Conservation (phyloP, 2,113 vertebrate species). For the Sardina pilchardus region DNA sequence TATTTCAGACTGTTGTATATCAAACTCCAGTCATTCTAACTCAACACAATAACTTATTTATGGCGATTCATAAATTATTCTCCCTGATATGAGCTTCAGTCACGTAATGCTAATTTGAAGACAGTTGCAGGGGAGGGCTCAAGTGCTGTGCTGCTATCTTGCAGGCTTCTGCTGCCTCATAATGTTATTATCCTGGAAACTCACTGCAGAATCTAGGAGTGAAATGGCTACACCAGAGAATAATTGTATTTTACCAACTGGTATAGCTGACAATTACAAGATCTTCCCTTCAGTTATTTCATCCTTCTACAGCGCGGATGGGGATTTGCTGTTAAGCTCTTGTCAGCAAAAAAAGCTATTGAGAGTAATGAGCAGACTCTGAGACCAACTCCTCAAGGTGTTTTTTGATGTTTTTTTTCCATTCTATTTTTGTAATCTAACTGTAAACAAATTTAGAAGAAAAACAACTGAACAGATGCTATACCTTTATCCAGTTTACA, state of each 20-base stretch:
- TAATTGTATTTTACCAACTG: constrained; percentile 15
- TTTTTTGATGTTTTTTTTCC: not conserved
- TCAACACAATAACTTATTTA: constrained; percentile 75
- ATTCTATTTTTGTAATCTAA: constrained; percentile 12
- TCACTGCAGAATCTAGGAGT: constrained; percentile 3
- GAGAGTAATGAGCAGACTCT: not conserved
- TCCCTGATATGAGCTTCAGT: constrained; percentile 76
- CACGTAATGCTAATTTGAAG: constrained; percentile 72
- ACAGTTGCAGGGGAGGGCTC: constrained; percentile 33
- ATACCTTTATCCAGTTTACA: not conserved
- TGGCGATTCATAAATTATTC: constrained; percentile 74
- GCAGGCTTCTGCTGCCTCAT: not conserved
- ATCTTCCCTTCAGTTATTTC: not conserved
- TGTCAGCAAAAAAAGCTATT: not conserved
- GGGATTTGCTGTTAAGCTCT: not conserved
- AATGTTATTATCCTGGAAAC: not conserved
- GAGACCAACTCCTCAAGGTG: not conserved
- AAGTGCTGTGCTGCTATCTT: constrained; percentile 1
- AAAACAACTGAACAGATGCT: constrained; percentile 7
- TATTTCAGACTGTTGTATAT: constrained; percentile 74
- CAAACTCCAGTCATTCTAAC: constrained; percentile 69
- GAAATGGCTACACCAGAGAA: constrained; percentile 23
- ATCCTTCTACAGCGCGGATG: not conserved
- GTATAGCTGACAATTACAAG: constrained; percentile 27
- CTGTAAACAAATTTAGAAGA: constrained; percentile 21